Evolutionary conservation across 1,140 invertebrate species (phyloP).

Genomic region (Sycobia sp.): DNA sequence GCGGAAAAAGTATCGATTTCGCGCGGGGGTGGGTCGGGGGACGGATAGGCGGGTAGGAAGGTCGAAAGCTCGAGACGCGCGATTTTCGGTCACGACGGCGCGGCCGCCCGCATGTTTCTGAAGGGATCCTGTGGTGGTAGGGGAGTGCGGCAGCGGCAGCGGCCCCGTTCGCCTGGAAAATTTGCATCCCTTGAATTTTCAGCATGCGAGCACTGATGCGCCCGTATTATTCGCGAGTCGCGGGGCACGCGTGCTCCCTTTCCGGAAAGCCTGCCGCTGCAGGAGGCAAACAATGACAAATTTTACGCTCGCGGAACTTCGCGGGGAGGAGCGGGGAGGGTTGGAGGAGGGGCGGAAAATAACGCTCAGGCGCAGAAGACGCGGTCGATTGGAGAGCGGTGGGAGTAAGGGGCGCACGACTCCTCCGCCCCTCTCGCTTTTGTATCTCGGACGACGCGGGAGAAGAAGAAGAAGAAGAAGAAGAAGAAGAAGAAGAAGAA

Average conservation of each 20-base stretch:
- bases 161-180: constrained; percentile 29
- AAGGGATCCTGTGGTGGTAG: not conserved
- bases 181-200: constrained; percentile 20
- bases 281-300: constrained; percentile 21
- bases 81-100: no score
- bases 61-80: no score
- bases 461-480: no score
- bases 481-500: no score
- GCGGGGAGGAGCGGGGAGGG: no score
- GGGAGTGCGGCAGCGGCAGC: not conserved
- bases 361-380: no score
- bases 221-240: constrained; percentile 19
- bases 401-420: no score
- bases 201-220: constrained; percentile 1
- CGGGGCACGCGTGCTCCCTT: not conserved
- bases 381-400: no score
- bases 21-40: not conserved
- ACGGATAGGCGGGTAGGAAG: no score
- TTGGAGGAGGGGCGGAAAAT: no score
- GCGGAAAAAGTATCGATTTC: constrained; percentile 29
- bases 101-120: constrained; percentile 19
- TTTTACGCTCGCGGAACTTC: not conserved
- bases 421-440: no score
- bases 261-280: not conserved
- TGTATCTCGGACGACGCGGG: no score